Base-by-base conservation (phyloP, 2,888 invertebrate genomes). In the Auanema sp. region DNA sequence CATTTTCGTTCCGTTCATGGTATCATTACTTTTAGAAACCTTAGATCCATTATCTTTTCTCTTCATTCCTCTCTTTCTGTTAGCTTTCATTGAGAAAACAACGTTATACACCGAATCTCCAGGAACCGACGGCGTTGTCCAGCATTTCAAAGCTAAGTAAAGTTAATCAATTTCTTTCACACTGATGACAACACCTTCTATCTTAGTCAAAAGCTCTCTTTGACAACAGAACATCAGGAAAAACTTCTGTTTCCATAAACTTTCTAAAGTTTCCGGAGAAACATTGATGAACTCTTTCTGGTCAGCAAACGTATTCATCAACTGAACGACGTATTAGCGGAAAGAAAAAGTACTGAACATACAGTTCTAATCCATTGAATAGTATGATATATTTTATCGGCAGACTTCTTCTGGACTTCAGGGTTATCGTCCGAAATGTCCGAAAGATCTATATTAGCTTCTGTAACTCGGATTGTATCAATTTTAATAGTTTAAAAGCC, bases 361-460 rank as follows among this genome's bases (percentile, higher is more conserved):
- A 60, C 51, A 50, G 42, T 50, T 49, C 62, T 40, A 41, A 62
- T 62, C 62, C 62, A 62, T 14, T 62, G 51, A 23, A 57, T 62
- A 2, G 56, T 56, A 40, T 18, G 10, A 40, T 25, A 62, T 8
- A 62, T 18, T 0, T 43, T 49, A 41, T 56, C 52, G 1, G 50
- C 57, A 52, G n/a, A 6, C 18, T 51, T 25, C 47, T 21, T 16
- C 10, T 16, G 21, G 10, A 47, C 47, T 5, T 47, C 47, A 10
- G 6, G 16, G 10, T 21, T 47, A 6, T 42, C 44, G 14, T 16
- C 43, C 16, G 42, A 56, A 1, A 55, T 23, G 16, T 21, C 41
- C 14, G 44, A n/a, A 54, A 61, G 41, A 6, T 14, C 51, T 23
- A 62, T 62, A 23, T 62, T 62, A 16, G 62, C 62, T 4, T 57